Base-by-base conservation (phyloP, 2,797 vertebrate species). In the Typhlichthys subterraneus region DNA sequence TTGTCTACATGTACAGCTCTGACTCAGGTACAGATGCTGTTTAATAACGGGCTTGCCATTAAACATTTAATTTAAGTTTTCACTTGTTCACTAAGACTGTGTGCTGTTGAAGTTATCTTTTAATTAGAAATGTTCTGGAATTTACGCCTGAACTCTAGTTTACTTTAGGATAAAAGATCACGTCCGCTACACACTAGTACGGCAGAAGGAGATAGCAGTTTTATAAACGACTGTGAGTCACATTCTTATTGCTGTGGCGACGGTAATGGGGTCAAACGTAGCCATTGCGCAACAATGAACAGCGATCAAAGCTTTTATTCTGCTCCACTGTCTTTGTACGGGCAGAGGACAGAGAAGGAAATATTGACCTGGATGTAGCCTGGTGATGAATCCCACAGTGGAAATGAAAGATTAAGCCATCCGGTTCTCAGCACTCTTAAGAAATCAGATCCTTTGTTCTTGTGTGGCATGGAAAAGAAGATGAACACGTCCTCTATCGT, bases 1-100 rank as follows among this genome's bases (percentile, higher is more conserved):
- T 99, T 52, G 96, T 98, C 88, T 98, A 99, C 88, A 98, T 99
- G 89, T 99, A 99, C 80, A 97, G 97, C 51, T 98, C 98, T 0
- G 96, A 99, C 81, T 92, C 97, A 73, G 97, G 97, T 99, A 75
- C 15, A 63, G 70, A 9, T 29, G 38, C 38, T 42, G 38, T 42
- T 38, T 38, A 38, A 38, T 38, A 38, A 42, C 9, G 7, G 38
- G 38, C 9, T 7, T 42, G 8, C 9, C 38, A 42, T 42, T 42
- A 7, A 42, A 42, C 1, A 42, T 42, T 9, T 9, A 9, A 9
- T 42, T 42, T 42, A 42, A 9, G 38, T 42, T 42, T 42, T 7
- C 38, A 42, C 38, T 42, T 42, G 45, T 45, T 57, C 8, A 15
- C n/a, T 15, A 48, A 5, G 7, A n/a, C 12, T 48, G 47, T 48